Evolutionary conservation across 2,888 invertebrate species (phyloP).

Genomic region (Ornithoptera priamus): DNA sequence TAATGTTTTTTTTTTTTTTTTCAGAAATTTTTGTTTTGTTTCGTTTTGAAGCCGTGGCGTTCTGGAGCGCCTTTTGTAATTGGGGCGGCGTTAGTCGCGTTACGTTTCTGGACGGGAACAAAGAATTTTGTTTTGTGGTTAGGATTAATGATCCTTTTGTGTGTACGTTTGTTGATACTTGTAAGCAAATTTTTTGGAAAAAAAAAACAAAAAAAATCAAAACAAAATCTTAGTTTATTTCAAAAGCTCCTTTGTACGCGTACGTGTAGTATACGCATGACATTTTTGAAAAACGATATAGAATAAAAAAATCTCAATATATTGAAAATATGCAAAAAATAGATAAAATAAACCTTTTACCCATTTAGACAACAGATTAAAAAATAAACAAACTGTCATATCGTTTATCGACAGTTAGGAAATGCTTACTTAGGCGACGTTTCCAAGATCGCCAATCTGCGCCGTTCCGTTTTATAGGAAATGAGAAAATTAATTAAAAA

Average conservation of each 20-base stretch:
- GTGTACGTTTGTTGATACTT: conserved; percentile 1
- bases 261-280: no score
- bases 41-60: conserved; percentile 54
- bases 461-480: conserved; percentile 48
- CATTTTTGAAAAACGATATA: no score
- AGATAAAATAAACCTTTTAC: neutral
- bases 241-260: no score
- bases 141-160: conserved; percentile 43
- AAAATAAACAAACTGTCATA: neutral
- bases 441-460: conserved; percentile 28
- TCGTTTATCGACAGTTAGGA: conserved; percentile 3
- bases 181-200: neutral
- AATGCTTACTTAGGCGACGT: conserved; percentile 14
- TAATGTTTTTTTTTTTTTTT: conserved; percentile 61
- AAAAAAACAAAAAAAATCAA: no score
- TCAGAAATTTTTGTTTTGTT: conserved; percentile 41
- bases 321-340: neutral
- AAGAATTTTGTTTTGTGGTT: conserved; percentile 71
- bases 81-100: conserved; percentile 58
- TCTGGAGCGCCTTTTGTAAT: conserved; percentile 73
- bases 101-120: conserved; percentile 54
- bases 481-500: conserved; percentile 74
- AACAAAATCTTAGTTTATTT: no score
- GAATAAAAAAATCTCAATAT: no score
- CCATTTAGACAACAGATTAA: neutral